Evolutionary conservation across 2,888 invertebrate species (phyloP).

Genomic region (Mythimna impura): DNA sequence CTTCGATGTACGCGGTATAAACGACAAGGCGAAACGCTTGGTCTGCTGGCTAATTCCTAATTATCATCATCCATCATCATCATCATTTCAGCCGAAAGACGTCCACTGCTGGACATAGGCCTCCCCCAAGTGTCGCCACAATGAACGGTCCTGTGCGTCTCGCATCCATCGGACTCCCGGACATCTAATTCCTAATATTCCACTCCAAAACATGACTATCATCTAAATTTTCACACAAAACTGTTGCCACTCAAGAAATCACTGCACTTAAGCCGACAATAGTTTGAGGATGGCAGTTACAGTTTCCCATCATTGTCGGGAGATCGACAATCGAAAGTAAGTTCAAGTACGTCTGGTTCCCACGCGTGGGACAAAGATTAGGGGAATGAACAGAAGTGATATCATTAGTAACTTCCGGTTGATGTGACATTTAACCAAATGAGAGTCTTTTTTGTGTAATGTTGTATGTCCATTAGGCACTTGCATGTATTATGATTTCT

Average conservation of each 20-base stretch:
- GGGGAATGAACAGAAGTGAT: conserved; percentile 30
- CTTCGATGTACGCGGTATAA: too few relatives aligned
- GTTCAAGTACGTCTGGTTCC: conserved; percentile 62
- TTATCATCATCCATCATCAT: too few relatives aligned
- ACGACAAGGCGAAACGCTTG: too few relatives aligned
- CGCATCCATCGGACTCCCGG: too few relatives aligned
- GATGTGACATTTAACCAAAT: background rate
- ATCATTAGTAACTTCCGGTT: conserved; percentile 25
- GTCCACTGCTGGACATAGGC: too few relatives aligned
- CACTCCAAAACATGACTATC: background rate
- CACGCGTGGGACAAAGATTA: conserved; percentile 54
- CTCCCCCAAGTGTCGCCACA: too few relatives aligned
- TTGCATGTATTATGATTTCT: too few relatives aligned
- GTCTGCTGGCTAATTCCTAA: background rate
- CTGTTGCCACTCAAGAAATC: conserved; percentile 12
- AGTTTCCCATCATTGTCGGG: conserved; percentile 52
- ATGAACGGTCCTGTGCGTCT: too few relatives aligned
- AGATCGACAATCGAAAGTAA: conserved; percentile 60
- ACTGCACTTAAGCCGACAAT: conserved; percentile 30
- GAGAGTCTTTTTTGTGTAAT: background rate
- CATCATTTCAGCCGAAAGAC: too few relatives aligned
- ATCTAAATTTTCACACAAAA: conserved; percentile 1
- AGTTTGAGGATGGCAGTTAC: conserved; percentile 30
- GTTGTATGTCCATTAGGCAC: background rate
- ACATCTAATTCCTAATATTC: background rate